phyloP scores from a whole-genome alignment of 2,113 vertebrate genomes.

The Pseudopipra pipra region DNA sequence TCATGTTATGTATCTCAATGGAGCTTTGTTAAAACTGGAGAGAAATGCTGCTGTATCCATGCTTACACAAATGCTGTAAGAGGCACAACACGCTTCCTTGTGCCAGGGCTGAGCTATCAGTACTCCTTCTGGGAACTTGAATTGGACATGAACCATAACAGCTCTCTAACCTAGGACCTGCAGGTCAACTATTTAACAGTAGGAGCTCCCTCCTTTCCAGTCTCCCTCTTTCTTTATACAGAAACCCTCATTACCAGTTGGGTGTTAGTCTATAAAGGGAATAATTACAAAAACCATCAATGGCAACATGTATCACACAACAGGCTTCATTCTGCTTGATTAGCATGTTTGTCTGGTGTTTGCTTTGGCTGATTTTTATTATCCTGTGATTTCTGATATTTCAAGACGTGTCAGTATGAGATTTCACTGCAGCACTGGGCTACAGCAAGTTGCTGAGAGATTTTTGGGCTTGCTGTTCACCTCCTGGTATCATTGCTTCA shows the following conservation, averaged over 20 bases:
- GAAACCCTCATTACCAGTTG: background rate
- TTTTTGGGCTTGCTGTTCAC: background rate
- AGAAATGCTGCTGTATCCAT: background rate
- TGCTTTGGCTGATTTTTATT: background rate
- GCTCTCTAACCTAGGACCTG: background rate
- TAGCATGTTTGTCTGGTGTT: background rate
- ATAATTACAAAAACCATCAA: background rate
- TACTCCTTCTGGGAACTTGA: background rate
- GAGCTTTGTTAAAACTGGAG: slow-evolving; percentile 11
- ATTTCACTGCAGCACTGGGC: background rate
- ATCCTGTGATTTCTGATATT: background rate
- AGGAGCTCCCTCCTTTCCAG: background rate
- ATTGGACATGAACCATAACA: background rate
- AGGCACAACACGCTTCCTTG: background rate
- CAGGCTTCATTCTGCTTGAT: background rate
- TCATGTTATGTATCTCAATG: background rate
- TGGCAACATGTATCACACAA: background rate
- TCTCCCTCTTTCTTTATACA: background rate
- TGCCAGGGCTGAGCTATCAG: background rate
- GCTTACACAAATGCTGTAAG: background rate
- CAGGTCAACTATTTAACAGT: background rate
- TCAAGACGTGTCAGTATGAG: background rate
- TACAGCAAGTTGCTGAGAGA: background rate
- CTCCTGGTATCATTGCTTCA: background rate
- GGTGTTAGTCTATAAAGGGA: background rate